Percentiles rank a stretch among this genome's conserved stretches.
Conservation (phyloP, 2,888 invertebrate species). For the Oasisia sp. region DNA sequence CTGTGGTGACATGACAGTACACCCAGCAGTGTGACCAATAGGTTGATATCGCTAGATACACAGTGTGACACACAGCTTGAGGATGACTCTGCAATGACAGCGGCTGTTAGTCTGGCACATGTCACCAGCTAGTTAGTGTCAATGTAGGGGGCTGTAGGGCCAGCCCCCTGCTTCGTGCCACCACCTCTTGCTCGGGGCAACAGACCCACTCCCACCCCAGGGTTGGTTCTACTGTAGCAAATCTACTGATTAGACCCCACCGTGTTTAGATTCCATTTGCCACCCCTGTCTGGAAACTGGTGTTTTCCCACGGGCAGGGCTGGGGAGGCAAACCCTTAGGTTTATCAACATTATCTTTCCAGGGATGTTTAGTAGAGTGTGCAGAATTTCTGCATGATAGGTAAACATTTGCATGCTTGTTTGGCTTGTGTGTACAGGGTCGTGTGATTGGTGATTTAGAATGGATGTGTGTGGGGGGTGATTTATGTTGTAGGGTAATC, state of each 20-base stretch:
- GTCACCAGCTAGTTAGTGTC: conserved; percentile 5
- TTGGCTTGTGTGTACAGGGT: not conserved
- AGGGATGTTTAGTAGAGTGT: not conserved
- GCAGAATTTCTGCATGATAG: not conserved
- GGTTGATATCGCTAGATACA: not conserved
- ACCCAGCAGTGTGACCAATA: not conserved
- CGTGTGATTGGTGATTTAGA: not conserved
- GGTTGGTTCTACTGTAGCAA: not conserved
- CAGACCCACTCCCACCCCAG: not conserved
- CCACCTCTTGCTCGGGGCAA: not conserved
- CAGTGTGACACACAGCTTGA: conserved; percentile 2
- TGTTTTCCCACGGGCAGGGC: not conserved
- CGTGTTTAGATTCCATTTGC: conserved; percentile 6
- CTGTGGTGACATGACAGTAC: not conserved
- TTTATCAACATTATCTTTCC: conserved; percentile 10
- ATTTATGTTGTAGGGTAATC: not conserved
- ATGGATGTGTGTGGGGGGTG: not conserved
- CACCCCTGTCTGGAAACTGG: not conserved
- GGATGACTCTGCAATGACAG: not conserved
- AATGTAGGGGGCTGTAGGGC: not conserved
- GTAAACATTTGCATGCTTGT: not conserved
- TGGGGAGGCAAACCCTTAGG: not conserved
- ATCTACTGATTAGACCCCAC: conserved; percentile 14
- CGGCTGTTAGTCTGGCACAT: not conserved
- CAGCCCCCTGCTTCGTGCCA: not conserved